phyloP scores from a whole-genome alignment of 2,797 vertebrate genomes.

The Brotula barbata region DNA sequence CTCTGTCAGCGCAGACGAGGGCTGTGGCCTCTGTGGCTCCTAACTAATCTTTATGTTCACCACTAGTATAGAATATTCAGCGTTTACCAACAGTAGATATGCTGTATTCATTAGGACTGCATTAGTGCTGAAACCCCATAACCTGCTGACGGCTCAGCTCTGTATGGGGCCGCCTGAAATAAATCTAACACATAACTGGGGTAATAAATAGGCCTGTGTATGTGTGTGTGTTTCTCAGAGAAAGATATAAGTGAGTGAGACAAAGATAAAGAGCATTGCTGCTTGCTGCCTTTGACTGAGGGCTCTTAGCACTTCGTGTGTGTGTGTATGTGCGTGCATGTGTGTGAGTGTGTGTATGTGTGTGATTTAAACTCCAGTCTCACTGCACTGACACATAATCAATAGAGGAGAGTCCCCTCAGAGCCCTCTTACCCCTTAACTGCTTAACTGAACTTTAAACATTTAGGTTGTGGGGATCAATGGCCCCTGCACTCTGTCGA shows the following conservation, averaged over 20 bases:
- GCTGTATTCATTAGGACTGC: slow-evolving; percentile 74
- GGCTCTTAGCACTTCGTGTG: slow-evolving; percentile 68
- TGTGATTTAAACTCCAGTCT: slow-evolving; percentile 91
- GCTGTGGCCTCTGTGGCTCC: slow-evolving; percentile 46
- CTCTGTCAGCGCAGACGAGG: slow-evolving; percentile 50
- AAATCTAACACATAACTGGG: slow-evolving; percentile 78
- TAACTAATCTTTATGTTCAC: slow-evolving; percentile 61
- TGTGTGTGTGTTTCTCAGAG: slow-evolving; percentile 56
- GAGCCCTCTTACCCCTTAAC: slow-evolving; percentile 97
- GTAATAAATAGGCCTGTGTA: slow-evolving; percentile 71
- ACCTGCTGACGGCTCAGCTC: slow-evolving; percentile 69
- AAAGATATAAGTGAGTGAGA: slow-evolving; percentile 76
- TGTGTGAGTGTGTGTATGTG: slow-evolving; percentile 62
- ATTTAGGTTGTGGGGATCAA: slow-evolving; percentile 94
- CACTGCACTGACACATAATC: slow-evolving; percentile 96
- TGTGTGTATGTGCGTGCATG: slow-evolving; percentile 11
- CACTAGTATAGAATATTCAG: slow-evolving; percentile 55
- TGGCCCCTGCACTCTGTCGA: slow-evolving; percentile 80
- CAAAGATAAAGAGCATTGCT: slow-evolving; percentile 76
- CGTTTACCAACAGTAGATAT: slow-evolving; percentile 57
- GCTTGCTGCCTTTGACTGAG: slow-evolving; percentile 76
- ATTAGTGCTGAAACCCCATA: slow-evolving; percentile 73
- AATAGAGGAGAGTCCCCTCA: slow-evolving; percentile 92
- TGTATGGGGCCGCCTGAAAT: slow-evolving; percentile 69
- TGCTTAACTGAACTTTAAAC: slow-evolving; percentile 99